A percentile compares a stretch with the other conserved stretches of the same genome.
Conservation (phyloP, 2,888 invertebrate species). For the Dryadula phaetusa region DNA sequence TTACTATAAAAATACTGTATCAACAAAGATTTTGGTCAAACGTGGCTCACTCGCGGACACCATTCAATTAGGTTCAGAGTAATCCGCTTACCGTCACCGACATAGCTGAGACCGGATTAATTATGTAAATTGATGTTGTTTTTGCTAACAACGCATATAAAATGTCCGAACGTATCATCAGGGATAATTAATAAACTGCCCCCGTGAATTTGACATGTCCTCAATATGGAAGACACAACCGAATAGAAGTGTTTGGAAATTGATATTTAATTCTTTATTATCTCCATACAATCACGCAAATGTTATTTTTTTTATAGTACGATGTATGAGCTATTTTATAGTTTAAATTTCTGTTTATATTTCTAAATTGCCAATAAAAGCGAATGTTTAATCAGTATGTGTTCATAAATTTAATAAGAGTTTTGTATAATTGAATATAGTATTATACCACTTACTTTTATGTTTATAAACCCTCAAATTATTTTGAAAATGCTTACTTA, state of each 20-base stretch:
- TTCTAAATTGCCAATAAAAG: no score
- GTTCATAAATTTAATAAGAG: no score
- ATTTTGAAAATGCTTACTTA: no score
- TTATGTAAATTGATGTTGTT: conserved; percentile 72
- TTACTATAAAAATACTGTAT: neutral
- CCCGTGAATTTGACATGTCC: conserved; percentile 32
- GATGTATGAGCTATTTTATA: no score
- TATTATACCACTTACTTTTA: no score
- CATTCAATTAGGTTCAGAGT: conserved; percentile 68
- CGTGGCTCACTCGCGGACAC: conserved; percentile 37
- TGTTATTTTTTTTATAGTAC: no score
- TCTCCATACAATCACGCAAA: no score
- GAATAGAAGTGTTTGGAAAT: neutral
- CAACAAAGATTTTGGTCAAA: conserved; percentile 16
- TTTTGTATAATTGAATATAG: no score
- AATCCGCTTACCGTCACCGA: conserved; percentile 64
- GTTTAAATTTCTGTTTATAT: no score
- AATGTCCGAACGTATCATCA: conserved; percentile 28
- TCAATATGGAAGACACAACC: neutral
- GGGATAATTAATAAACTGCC: conserved; percentile 45
- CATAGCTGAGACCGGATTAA: conserved; percentile 60
- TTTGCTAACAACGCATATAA: conserved; percentile 49
- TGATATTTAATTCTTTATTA: no score
- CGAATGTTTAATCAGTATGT: no score
- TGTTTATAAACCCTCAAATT: no score